Evolutionary conservation across 1,140 invertebrate species (phyloP).

Genomic region (Drosophila mojavensis): DNA sequence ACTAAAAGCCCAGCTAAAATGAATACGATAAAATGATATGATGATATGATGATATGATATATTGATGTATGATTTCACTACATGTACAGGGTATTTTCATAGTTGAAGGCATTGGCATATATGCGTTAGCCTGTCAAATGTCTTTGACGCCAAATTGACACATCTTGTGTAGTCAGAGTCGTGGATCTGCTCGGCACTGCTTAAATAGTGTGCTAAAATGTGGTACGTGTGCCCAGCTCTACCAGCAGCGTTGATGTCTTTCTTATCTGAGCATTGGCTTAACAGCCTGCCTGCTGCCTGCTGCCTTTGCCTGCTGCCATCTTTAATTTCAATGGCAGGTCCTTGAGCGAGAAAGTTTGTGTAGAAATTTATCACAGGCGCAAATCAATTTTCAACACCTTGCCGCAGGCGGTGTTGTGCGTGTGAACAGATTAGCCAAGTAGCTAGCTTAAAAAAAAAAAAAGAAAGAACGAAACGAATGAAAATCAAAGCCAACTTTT

Average conservation of each 20-base stretch:
- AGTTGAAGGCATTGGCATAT: background rate
- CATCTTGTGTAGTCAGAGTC: slow-evolving; percentile 55
- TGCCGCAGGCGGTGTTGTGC: slow-evolving; percentile 35
- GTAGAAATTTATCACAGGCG: slow-evolving; percentile 57
- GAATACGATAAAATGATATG: too few species aligned
- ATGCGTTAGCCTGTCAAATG: slow-evolving; percentile 43
- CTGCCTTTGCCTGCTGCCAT: slow-evolving; percentile 22
- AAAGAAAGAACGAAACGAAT: background rate
- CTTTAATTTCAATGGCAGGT: slow-evolving; percentile 68
- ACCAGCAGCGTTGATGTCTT: background rate
- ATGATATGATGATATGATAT: too few species aligned
- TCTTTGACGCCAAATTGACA: slow-evolving; percentile 76
- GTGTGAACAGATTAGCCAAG: slow-evolving; percentile 48
- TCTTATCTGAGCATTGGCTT: background rate
- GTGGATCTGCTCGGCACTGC: slow-evolving; percentile 39
- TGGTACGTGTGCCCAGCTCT: slow-evolving; percentile 37
- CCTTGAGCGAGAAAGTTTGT: background rate
- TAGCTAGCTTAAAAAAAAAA: slow-evolving; percentile 28
- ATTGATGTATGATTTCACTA: background rate
- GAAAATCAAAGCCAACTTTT: slow-evolving; percentile 22
- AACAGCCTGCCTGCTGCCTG: too few species aligned
- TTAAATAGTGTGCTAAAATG: slow-evolving; percentile 76
- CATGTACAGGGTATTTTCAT: slow-evolving; percentile 4
- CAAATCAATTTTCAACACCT: slow-evolving; percentile 75
- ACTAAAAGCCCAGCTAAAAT: too few species aligned